Conservation (phyloP, 2,888 invertebrate species). For the Nephrotoma guestfalica region DNA sequence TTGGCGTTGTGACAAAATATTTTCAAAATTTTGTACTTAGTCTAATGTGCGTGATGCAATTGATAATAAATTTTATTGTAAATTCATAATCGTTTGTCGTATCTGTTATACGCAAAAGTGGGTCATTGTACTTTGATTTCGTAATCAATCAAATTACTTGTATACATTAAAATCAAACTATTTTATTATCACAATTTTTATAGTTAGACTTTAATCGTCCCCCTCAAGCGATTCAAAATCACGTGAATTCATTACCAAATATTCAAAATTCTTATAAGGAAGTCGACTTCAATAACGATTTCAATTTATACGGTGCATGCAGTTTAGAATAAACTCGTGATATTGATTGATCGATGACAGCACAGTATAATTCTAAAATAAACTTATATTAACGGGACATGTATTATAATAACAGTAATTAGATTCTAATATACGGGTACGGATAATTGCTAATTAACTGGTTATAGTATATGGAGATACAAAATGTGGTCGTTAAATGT, state of each 20-base stretch:
- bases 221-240: neutral
- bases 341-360: neutral
- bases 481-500: too few species aligned
- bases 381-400: neutral
- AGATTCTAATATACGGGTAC: neutral
- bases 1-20: neutral
- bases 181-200: neutral
- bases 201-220: neutral
- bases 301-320: neutral
- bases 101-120: neutral
- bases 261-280: neutral
- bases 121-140: neutral
- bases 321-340: neutral
- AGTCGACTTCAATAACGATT: neutral
- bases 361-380: neutral
- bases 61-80: neutral
- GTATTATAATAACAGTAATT: neutral
- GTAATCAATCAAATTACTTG: neutral
- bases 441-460: neutral
- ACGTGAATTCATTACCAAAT: neutral
- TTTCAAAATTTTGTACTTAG: neutral
- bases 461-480: too few species aligned
- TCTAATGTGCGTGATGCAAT: neutral
- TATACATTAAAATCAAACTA: neutral
- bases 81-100: neutral